These are phyloP conservation scores for Hyles lineata DNA, from an alignment of 2,888 invertebrate species.

Conservation along the genomic window DNA sequence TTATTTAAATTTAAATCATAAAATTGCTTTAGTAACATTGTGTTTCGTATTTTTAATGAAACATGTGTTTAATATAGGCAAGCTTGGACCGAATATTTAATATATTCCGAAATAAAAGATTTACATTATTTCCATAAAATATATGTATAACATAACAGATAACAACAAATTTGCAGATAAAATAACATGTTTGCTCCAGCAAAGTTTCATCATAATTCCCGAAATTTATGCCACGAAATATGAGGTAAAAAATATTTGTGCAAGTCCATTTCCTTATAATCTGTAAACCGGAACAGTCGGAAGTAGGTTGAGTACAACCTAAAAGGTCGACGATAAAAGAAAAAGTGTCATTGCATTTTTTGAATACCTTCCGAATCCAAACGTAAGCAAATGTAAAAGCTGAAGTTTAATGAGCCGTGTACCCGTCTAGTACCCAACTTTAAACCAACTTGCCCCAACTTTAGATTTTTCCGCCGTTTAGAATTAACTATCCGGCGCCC, in stretches of 20 bases:
- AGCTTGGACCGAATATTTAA: neutral
- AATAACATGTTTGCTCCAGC: neutral
- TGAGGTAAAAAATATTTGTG: slow-evolving; percentile 24
- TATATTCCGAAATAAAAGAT: neutral
- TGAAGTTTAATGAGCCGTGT: slow-evolving; percentile 73
- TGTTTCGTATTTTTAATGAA: slow-evolving; percentile 36
- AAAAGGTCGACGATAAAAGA: slow-evolving; percentile 70
- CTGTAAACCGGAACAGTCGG: slow-evolving; percentile 33
- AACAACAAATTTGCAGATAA: too few relatives aligned
- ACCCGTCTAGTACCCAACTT: slow-evolving; percentile 62
- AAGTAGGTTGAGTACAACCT: slow-evolving; percentile 60
- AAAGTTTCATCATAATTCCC: neutral
- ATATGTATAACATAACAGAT: too few relatives aligned
- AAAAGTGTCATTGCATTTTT: slow-evolving; percentile 68
- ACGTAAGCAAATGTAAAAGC: slow-evolving; percentile 73
- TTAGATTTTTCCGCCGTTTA: slow-evolving; percentile 57
- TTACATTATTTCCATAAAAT: too few relatives aligned
- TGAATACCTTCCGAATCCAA: slow-evolving; percentile 60
- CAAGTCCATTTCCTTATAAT: slow-evolving; percentile 43
- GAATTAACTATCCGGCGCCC: slow-evolving; percentile 57
- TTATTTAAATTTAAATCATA: slow-evolving; percentile 66
- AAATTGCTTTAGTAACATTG: slow-evolving; percentile 42
- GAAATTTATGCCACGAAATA: neutral
- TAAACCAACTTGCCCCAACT: slow-evolving; percentile 57
- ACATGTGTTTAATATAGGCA: neutral